phyloP scores from a whole-genome alignment of 2,888 invertebrate species.

The Drosophila maculinotata region DNA sequence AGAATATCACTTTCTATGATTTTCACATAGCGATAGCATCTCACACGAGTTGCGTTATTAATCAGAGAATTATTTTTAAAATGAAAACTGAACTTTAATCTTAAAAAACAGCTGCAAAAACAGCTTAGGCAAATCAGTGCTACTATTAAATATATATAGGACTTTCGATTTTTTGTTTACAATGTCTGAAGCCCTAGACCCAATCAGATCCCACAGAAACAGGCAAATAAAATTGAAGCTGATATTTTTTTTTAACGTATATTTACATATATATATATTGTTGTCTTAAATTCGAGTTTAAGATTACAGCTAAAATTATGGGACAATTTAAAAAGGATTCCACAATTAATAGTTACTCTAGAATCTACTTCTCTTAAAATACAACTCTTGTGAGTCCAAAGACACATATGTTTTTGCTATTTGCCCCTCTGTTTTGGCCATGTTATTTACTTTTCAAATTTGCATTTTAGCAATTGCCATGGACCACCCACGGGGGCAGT shows the following conservation, averaged over 20 bases:
- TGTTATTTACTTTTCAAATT: neutral
- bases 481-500: conserved; percentile 34
- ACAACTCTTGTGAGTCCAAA: neutral
- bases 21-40: neutral
- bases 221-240: neutral
- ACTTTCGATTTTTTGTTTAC: too few relatives aligned
- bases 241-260: neutral
- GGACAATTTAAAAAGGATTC: too few relatives aligned
- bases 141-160: too few relatives aligned
- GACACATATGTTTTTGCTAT: neutral
- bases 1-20: neutral
- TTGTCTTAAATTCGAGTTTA: neutral
- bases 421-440: neutral
- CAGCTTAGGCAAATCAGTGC: too few relatives aligned
- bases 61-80: too few relatives aligned
- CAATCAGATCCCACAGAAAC: neutral
- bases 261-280: neutral
- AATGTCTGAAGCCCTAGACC: neutral
- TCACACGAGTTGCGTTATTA: neutral
- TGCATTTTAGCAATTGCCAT: neutral
- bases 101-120: too few relatives aligned
- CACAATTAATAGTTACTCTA: too few relatives aligned
- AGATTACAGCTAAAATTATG: too few relatives aligned
- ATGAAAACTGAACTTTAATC: too few relatives aligned
- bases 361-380: neutral